Base-by-base conservation (phyloP, 2,797 vertebrate genomes). In the Enteromius treurensis region DNA sequence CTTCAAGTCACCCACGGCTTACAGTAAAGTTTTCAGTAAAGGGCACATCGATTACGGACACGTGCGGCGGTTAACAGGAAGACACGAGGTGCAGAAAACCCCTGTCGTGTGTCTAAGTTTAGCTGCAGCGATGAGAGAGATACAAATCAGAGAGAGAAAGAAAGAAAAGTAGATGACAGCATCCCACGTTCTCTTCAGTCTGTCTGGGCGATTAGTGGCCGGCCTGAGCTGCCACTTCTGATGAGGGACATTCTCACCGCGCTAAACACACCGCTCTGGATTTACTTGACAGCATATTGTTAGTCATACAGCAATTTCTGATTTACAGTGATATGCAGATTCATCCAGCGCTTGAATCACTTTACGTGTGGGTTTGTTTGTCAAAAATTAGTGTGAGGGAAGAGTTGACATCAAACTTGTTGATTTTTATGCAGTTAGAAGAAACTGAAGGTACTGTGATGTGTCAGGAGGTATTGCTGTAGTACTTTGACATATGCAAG, bases 11-110 rank as follows among this genome's bases (percentile, higher is more conserved):
- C 83, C 51, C 26, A 84, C 82, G 53, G 62, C 64, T 88, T 85
- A 85, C 80, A 81, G 87, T 88, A 88, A 86, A 85, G 81, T 83
- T 45, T 51, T 26, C 82, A 58, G 67, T 45, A 81, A 81, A 81
- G 34, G 15, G 49, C 71, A 32, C 13, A 51, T 32, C 0, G 17
- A 68, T 82, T 84, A 88, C 79, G 58, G 45, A 81, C 85, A 85
- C 87, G 68, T 86, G 83, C 78, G 17, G 85, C 49, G 85, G 80
- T 85, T 86, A 85, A 84, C 85, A 79, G 83, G 73, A 79, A 71
- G 34, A 42, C 47, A 37, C 21, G 42, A 85, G 67, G 62, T 86
- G 85, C 69, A 79, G 75, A 81, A 85, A 81, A 82, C 83, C 76
- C 75, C 84, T 55, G 60, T 60, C 78, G 23, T 64, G 42, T 14